phyloP scores from a whole-genome alignment of 2,797 vertebrate genomes.

The Semaprochilodus insignis region DNA sequence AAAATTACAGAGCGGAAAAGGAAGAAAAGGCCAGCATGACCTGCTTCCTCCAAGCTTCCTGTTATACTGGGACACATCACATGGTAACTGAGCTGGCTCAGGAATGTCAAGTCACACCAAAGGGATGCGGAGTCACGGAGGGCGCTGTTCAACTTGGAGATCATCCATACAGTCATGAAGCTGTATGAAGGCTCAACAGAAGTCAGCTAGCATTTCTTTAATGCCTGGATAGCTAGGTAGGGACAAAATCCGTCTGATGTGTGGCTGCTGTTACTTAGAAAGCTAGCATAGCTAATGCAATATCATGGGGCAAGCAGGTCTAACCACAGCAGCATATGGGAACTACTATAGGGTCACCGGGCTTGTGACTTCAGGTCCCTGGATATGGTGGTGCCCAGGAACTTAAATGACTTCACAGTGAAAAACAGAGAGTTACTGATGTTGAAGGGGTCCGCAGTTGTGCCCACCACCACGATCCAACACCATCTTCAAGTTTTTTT shows the following conservation, averaged over 20 bases:
- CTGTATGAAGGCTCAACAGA: not conserved
- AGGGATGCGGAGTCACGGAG: constrained; percentile 5
- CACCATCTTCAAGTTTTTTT: too few species aligned
- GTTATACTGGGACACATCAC: not conserved
- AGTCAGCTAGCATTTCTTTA: not conserved
- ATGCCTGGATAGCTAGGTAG: not conserved
- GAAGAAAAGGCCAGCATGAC: not conserved
- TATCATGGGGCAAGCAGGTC: too few species aligned
- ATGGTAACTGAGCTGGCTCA: constrained; percentile 5
- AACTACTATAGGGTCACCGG: constrained; percentile 66
- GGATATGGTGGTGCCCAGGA: too few species aligned
- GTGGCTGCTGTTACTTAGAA: not conserved
- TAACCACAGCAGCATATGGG: constrained; percentile 73
- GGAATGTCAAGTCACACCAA: constrained; percentile 15
- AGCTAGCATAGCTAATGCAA: constrained; percentile 23
- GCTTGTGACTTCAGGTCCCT: constrained; percentile 30
- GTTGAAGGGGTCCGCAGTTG: too few species aligned
- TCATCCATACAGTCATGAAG: not conserved
- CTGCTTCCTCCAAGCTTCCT: not conserved
- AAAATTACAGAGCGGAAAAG: not conserved
- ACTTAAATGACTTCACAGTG: too few species aligned
- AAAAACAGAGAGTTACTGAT: too few species aligned
- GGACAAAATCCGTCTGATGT: constrained; percentile 15
- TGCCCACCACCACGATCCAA: too few species aligned
- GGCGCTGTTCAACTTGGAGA: not conserved